Evolutionary conservation across 2,888 invertebrate species (phyloP).

Genomic region (Parasteatoda lunata): DNA sequence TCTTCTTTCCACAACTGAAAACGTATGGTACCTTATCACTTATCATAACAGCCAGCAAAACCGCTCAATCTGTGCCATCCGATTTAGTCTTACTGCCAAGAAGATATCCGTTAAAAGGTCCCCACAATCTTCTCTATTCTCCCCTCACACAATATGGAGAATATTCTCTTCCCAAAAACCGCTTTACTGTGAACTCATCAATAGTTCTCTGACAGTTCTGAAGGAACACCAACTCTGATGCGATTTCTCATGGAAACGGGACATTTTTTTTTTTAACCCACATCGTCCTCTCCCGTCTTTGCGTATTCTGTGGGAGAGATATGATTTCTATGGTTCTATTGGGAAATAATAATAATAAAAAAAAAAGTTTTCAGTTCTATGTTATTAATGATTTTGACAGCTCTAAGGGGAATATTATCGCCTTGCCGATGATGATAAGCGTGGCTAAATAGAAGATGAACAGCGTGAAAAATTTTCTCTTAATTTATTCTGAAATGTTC

Average conservation of each 20-base stretch:
- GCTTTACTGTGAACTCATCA: conserved; percentile 50
- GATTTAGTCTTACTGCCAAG: neutral
- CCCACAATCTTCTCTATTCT: neutral
- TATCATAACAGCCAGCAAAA: conserved; percentile 26
- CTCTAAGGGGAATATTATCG: neutral
- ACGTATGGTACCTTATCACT: conserved; percentile 34
- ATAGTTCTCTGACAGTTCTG: conserved; percentile 40
- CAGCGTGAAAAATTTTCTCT: neutral
- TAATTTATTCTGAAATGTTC: neutral
- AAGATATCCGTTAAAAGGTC: neutral
- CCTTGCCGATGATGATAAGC: neutral
- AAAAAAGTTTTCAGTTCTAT: neutral
- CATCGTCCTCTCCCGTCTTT: neutral
- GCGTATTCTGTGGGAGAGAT: neutral
- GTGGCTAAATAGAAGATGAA: neutral
- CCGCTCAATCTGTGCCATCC: conserved; percentile 21
- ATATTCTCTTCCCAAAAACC: conserved; percentile 13
- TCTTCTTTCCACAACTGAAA: conserved; percentile 6
- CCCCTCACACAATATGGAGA: neutral
- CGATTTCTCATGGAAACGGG: conserved; percentile 34
- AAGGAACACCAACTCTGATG: conserved; percentile 31
- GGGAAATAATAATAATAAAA: neutral
- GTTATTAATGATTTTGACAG: conserved; percentile 48
- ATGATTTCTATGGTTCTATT: neutral
- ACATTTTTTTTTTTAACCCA: neutral